phyloP scores from a whole-genome alignment of 2,888 invertebrate species.

The Stictocephala bisonia region DNA sequence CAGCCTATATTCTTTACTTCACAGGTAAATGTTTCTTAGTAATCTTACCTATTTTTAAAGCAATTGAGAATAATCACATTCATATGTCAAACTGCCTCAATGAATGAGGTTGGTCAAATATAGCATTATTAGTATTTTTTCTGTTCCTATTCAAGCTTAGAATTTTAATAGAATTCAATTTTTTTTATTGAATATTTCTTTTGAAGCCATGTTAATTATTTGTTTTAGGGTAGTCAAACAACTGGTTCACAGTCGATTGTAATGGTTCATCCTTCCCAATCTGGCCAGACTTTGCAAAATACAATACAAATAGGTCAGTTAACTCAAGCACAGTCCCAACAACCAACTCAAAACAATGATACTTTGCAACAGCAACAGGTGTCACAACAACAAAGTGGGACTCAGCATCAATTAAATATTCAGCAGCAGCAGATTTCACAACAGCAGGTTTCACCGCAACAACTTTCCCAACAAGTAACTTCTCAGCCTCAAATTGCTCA shows the following conservation, averaged over 20 bases:
- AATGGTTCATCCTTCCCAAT: conserved; percentile 29
- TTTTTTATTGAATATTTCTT: too few relatives aligned
- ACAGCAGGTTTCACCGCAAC: conserved; percentile 10
- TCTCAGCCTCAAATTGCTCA: conserved; percentile 35
- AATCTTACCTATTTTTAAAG: too few relatives aligned
- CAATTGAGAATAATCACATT: too few relatives aligned
- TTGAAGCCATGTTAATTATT: too few relatives aligned
- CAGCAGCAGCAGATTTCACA: conserved; percentile 28
- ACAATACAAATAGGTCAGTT: conserved; percentile 37
- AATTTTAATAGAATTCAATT: too few relatives aligned
- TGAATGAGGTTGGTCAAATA: too few relatives aligned
- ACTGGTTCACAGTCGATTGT: conserved; percentile 20
- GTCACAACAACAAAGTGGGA: conserved; percentile 26
- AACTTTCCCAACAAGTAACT: background rate
- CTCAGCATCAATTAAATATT: conserved; percentile 42
- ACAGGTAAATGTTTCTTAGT: conserved; percentile 16
- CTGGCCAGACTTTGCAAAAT: conserved; percentile 8
- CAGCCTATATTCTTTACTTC: conserved; percentile 19
- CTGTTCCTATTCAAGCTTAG: too few relatives aligned
- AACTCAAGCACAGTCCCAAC: conserved; percentile 32
- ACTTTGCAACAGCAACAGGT: conserved; percentile 35
- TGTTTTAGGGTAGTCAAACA: conserved; percentile 11
- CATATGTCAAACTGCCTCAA: too few relatives aligned
- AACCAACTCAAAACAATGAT: conserved; percentile 34
- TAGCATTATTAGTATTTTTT: too few relatives aligned